Evolutionary conservation across 2,113 vertebrate species (phyloP), one percentile per base, ranked within the genome.

Genomic region (Tamias sibiricus): DNA sequence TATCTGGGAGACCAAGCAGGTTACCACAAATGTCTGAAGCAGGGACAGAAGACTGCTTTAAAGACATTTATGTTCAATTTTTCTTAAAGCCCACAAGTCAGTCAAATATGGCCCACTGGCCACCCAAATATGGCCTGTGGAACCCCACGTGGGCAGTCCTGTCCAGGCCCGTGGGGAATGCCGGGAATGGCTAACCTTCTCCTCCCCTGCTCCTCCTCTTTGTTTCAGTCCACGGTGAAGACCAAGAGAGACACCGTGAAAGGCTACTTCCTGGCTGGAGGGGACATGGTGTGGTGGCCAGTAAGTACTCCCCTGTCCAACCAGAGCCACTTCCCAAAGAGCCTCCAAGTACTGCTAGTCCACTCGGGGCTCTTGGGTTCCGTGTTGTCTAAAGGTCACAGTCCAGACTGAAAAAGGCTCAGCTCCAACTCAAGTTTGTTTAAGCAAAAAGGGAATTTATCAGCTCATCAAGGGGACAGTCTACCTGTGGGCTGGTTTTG

Each of bases 201-300:
- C 42, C 81, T 14, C 84, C 12, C 6, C 2, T n/a, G 11, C 17
- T 59, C 40, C n/a, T 71, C 80, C 54, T 95, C 90, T 98, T 88
- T 95, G 14, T 96, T 95, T 24, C 95, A 99, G 99, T 99, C 99
- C 47, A 99, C 99, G 98, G 99, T 99, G 98, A 99, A 98, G 98
- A 99, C 99, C 0, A 99, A 99, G 96, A 99, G 99, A 96, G 99
- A 99, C 98, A 99, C 99, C 0, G 99, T 99, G 83, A 99, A 99
- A 66, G 99, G 99, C 62, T 99, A 99, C 96, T 99, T 99, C 97
- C 98, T 99, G 17, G 99, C 99, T 4, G 99, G 99, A 88, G 99
- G 99, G 82, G 98, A 98, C 98, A 99, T 99, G 99, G 98, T 98
- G 44, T 99, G 99, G 99, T 99, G 99, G 99, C 99, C 99, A 0